Evolutionary conservation across 92 coral and sea anemone species (phyloP).

Genomic region (Epizoanthus ramosus): DNA sequence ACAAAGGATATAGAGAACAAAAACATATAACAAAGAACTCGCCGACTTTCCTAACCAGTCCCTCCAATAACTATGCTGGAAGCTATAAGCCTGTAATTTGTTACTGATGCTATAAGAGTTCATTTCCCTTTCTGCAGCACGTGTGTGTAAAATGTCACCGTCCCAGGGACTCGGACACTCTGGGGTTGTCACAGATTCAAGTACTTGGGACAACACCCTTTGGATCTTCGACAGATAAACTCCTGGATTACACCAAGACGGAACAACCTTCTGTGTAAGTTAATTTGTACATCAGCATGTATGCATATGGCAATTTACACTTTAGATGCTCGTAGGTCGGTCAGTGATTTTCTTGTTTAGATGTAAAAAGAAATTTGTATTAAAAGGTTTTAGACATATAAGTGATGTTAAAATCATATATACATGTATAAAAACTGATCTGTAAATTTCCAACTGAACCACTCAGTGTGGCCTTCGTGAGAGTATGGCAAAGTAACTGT

Average conservation of each 20-base stretch:
- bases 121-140: constrained; percentile 57
- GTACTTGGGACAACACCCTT: constrained; percentile 83
- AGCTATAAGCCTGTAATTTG: background rate
- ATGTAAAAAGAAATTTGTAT: too few species aligned
- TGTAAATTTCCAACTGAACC: background rate
- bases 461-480: background rate
- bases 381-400: too few species aligned
- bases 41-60: too few species aligned
- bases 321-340: too few species aligned
- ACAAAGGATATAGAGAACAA: too few species aligned
- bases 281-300: background rate
- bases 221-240: constrained; percentile 60
- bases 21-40: too few species aligned
- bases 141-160: constrained; percentile 87
- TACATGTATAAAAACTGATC: background rate
- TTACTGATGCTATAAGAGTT: too few species aligned
- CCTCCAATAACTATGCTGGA: too few species aligned
- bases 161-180: constrained; percentile 91
- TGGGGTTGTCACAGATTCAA: constrained; percentile 94
- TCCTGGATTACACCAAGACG: constrained; percentile 39
- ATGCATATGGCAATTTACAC: too few species aligned
- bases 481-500: background rate
- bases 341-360: too few species aligned
- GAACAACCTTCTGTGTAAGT: constrained; percentile 55
- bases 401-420: too few species aligned